These are phyloP conservation scores for Drosophila picticornis DNA, from an alignment of 2,888 invertebrate species.

Conservation along the genomic window DNA sequence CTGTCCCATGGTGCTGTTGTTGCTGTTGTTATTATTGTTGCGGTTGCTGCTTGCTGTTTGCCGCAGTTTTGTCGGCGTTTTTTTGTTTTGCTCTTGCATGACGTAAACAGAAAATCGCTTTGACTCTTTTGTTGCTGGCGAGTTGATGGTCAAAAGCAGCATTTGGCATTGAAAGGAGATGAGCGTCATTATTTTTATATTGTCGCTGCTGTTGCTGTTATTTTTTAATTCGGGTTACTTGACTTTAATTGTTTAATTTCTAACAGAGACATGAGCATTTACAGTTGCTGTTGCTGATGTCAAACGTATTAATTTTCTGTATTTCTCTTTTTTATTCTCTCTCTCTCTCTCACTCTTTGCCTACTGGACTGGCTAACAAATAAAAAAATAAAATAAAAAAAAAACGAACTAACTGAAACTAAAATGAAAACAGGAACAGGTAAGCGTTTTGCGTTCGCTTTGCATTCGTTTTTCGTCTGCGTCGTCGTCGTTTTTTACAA, in stretches of 20 bases:
- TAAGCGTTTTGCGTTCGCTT: conserved; percentile 66
- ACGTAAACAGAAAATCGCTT: conserved; percentile 72
- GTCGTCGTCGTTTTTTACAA: conserved; percentile 70
- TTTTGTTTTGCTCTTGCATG: conserved; percentile 77
- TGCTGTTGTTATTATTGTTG: conserved; percentile 22
- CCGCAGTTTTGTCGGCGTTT: conserved; percentile 61
- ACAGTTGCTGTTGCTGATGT: conserved; percentile 47
- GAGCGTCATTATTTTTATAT: conserved; percentile 39
- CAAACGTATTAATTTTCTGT: conserved; percentile 34
- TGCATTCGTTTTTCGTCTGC: conserved; percentile 66
- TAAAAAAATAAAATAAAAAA: conserved; percentile 13
- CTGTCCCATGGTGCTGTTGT: conserved; percentile 6
- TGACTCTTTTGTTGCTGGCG: conserved; percentile 44
- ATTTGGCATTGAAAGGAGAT: conserved; percentile 74
- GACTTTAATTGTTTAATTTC: conserved; percentile 42
- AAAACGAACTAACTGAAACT: conserved; percentile 5
- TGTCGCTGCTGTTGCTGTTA: conserved; percentile 18
- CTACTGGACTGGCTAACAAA: conserved; percentile 44
- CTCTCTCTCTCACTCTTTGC: conserved; percentile 13
- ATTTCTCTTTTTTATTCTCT: conserved; percentile 11
- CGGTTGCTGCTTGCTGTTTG: conserved; percentile 33
- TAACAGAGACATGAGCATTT: conserved; percentile 31
- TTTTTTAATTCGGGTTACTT: conserved; percentile 27
- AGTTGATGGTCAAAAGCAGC: conserved; percentile 68
- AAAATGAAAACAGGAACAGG: conserved; percentile 71